Conservation (phyloP, 92 coral and sea anemone genomes). For the Epizoanthus scotinus region DNA sequence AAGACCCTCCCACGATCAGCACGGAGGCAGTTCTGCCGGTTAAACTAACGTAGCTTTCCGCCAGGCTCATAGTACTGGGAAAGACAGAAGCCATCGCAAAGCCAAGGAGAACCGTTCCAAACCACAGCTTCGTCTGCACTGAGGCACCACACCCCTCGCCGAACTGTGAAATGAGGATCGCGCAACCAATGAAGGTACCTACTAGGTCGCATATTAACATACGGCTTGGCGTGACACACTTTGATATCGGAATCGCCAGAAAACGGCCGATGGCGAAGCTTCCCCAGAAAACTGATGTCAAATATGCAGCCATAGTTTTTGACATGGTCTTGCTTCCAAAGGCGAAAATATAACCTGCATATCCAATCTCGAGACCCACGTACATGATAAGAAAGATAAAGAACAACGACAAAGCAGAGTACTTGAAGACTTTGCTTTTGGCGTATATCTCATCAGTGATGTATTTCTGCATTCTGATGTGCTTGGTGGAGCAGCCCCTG, state of each 20-base stretch:
- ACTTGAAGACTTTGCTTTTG: conserved; percentile 60
- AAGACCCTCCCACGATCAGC: conserved; percentile 80
- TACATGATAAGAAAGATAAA: conserved; percentile 77
- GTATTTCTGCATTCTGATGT: conserved; percentile 45
- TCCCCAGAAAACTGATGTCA: conserved; percentile 93
- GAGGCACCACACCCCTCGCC: conserved; percentile 52
- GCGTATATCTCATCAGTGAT: conserved; percentile 43
- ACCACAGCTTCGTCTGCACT: conserved; percentile 67
- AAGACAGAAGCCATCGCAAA: conserved; percentile 91
- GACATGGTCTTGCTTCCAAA: conserved; percentile 69
- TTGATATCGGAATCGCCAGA: conserved; percentile 75
- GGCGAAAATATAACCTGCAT: conserved; percentile 87
- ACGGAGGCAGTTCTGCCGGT: conserved; percentile 87
- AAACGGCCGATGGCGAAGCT: conserved; percentile 88
- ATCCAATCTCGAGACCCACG: conserved; percentile 88
- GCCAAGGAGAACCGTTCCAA: conserved; percentile 85
- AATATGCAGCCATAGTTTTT: conserved; percentile 65
- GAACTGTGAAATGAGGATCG: conserved; percentile 70
- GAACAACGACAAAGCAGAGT: conserved; percentile 60
- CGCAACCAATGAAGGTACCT: conserved; percentile 71
- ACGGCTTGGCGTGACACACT: conserved; percentile 61
- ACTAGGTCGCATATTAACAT: conserved; percentile 68
- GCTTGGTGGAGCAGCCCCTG: conserved; percentile 51
- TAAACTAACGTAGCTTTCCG: conserved; percentile 74
- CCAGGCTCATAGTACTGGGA: conserved; percentile 81